These are phyloP conservation scores for Cherax destructor DNA, from an alignment of 1,140 invertebrate genomes.

Conservation along the genomic window DNA sequence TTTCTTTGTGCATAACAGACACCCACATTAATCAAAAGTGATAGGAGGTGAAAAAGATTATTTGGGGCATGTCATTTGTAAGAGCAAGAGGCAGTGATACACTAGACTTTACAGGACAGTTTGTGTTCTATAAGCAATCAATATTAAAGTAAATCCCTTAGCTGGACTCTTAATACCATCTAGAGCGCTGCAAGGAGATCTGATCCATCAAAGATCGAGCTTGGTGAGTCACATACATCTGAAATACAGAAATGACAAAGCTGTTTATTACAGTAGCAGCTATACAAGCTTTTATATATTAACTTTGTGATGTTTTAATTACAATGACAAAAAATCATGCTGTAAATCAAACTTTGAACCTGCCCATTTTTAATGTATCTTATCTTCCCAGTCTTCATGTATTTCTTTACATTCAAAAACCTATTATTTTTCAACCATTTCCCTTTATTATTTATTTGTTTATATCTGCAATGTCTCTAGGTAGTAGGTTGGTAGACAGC, in stretches of 20 bases:
- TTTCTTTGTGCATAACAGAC: neutral
- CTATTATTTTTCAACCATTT: too few relatives aligned
- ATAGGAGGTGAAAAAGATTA: neutral
- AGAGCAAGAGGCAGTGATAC: neutral
- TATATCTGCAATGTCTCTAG: too few relatives aligned
- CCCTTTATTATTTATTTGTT: too few relatives aligned
- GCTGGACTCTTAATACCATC: constrained; percentile 44
- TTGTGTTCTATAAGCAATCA: neutral
- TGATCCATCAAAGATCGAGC: constrained; percentile 56
- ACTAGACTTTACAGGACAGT: neutral
- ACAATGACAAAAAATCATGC: too few relatives aligned
- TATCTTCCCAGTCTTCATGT: too few relatives aligned
- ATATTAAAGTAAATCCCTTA: neutral
- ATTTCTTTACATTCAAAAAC: too few relatives aligned
- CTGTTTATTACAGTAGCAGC: neutral
- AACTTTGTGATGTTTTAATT: too few relatives aligned
- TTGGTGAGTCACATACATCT: constrained; percentile 65
- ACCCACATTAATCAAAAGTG: neutral
- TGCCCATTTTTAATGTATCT: too few relatives aligned
- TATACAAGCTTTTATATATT: too few relatives aligned
- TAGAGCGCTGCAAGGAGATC: constrained; percentile 42
- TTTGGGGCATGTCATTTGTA: neutral
- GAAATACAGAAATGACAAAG: neutral
- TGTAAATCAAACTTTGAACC: too few relatives aligned
- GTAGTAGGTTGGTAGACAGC: too few relatives aligned